phyloP scores from a whole-genome alignment of 2,113 vertebrate species.

The Varanus salvator region DNA sequence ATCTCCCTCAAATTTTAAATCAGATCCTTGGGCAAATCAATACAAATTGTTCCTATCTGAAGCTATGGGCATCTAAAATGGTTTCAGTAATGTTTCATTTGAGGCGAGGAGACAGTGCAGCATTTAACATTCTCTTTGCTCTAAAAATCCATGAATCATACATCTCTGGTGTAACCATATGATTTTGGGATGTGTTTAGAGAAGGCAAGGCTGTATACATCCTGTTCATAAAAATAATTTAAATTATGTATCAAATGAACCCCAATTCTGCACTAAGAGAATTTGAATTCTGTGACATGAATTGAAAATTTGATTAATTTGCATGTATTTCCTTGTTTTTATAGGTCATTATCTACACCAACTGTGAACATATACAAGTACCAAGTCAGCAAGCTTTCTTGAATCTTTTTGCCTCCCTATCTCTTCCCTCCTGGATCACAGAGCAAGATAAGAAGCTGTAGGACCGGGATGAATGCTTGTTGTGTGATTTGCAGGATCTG shows the following conservation, averaged over 20 bases:
- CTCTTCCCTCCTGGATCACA: background rate
- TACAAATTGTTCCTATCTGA: background rate
- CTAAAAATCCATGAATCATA: background rate
- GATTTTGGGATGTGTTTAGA: background rate
- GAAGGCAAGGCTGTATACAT: too few relatives aligned
- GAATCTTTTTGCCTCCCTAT: background rate
- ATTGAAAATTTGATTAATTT: background rate
- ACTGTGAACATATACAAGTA: background rate
- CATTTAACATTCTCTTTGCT: background rate
- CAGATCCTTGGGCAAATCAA: slow-evolving; percentile 9
- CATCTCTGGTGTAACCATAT: background rate
- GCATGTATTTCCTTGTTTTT: background rate
- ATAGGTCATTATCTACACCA: background rate
- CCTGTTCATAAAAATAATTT: background rate
- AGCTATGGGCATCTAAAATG: background rate
- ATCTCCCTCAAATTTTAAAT: background rate
- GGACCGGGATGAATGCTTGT: too few relatives aligned
- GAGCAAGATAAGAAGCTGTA: too few relatives aligned
- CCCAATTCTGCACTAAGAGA: background rate
- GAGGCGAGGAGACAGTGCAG: background rate
- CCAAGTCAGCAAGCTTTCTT: background rate
- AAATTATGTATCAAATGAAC: background rate
- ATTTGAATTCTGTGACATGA: background rate
- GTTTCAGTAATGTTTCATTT: background rate
- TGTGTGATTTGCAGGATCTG: too few relatives aligned